Base-by-base conservation (phyloP, 2,113 vertebrate genomes). In the Eretmochelys imbricata region DNA sequence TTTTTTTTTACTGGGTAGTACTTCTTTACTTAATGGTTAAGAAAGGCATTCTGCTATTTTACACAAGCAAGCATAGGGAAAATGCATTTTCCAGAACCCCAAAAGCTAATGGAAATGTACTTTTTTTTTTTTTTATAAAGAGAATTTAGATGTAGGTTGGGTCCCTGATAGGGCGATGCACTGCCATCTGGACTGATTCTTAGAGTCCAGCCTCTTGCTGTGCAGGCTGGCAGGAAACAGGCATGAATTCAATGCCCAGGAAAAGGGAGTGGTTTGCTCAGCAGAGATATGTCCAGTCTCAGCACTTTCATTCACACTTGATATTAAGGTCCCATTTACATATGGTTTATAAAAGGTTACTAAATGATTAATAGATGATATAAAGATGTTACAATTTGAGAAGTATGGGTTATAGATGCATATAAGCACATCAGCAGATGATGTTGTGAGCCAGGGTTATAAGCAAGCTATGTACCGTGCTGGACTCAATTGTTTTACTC, bases 31-130 rank as follows among this genome's bases (percentile, higher is more conserved):
- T 29, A 59, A 59, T 13, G 57, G 25, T 59, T 95, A 91, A 72
- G 50, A 93, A 81, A 96, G 80, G 25, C 48, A 87, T 89, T 93
- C 95, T 85, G 91, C 92, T 91, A 80, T 95, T 97, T 95, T 90
- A 93, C 82, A 35, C 31, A 29, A 83, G 65, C 57, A 95, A 84
- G 78, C 5, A 82, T 13, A 35, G 78, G 87, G 85, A 31, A 29
- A 0, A 1, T n/a, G 42, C 27, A 48, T 91, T 95, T 95, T 88
- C 92, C 91, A 95, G 88, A 91, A 85, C n/a, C 49, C 19, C 35
- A 42, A 75, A 75, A 75, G n/a, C 35, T 42, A n/a, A 42, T 38
- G 2, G 59, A 62, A 62, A 62, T 54, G 53, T 8, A 9, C 22
- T 20, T 53, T 8, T 59, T 11, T 51, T 51, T 51, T 51, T 53